Percentiles rank a stretch among this genome's conserved stretches.
These are phyloP conservation scores for Thinocorus orbignyianus DNA, from an alignment of 2,113 vertebrate genomes.

Conservation along the genomic window DNA sequence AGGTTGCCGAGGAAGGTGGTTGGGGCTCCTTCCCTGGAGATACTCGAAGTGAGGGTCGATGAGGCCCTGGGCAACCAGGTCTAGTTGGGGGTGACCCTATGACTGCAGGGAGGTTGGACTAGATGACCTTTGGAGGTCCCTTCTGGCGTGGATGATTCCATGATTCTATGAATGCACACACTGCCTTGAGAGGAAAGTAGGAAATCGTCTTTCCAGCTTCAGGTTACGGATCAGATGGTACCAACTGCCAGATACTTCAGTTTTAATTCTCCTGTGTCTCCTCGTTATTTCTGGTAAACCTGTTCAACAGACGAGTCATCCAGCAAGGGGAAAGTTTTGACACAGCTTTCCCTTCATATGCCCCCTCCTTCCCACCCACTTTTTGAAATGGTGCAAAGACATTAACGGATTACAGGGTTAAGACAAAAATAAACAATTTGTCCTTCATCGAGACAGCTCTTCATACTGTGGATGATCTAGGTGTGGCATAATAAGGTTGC, in stretches of 20 bases:
- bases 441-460: conserved; percentile 23
- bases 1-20: too few relatives aligned
- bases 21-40: too few relatives aligned
- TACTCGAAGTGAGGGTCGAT: too few relatives aligned
- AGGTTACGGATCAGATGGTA: not conserved
- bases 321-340: not conserved
- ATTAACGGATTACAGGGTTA: not conserved
- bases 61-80: too few relatives aligned
- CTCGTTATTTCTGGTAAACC: not conserved
- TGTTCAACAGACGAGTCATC: not conserved
- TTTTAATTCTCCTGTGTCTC: not conserved
- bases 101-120: too few relatives aligned
- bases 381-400: not conserved
- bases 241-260: not conserved
- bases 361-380: not conserved
- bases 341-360: not conserved
- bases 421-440: conserved; percentile 19
- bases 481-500: not conserved
- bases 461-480: not conserved
- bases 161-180: not conserved
- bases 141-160: too few relatives aligned
- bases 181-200: not conserved
- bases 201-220: rapidly evolving
- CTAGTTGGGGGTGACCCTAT: too few relatives aligned
- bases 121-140: too few relatives aligned